Evolutionary conservation across 2,888 invertebrate genomes (phyloP), one percentile per base, ranked within the genome.

Genomic region (Drosophila bunnanda): DNA sequence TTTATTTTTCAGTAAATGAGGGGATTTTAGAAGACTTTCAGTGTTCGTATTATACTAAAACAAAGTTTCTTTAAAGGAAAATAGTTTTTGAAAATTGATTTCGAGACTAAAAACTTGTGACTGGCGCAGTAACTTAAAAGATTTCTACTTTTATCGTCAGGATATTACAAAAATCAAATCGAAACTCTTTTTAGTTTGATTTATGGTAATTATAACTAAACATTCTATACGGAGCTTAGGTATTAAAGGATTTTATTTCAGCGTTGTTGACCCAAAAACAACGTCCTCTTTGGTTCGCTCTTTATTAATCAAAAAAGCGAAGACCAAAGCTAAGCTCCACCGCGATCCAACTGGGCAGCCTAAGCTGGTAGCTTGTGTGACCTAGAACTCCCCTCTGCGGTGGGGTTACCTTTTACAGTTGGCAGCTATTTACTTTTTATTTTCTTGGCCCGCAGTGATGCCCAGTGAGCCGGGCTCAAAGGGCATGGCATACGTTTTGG

Each of bases 401-500:
- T 36, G 36, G n/a, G 44, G 32, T 38, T 65, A 56, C 55, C 36
- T 43, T 56, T 50, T 58, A 56, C 57, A 36, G 46, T 41, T 57
- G 46, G 25, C 10, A 41, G 43, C 44, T 46, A 39, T 62, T 55
- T 53, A 48, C 36, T 66, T 76, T 70, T 59, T 53, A 55, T 57
- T 75, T 70, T 72, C 50, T 56, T 57, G 69, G 48, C 44, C 54
- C 50, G 60, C 64, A 39, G 53, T 76, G 50, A 60, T 54, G 52
- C 71, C 64, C 77, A 59, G 54, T 71, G 53, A 59, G 59, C 36
- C 54, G n/a, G 46, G 39, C 72, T 70, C 76, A 76, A 79, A 84
- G 74, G 75, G 59, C 77, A 72, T 57, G 64, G 77, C 78, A 75
- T 70, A 78, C 71, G 75, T 80, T 84, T 72, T 78, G 73, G 66